Conservation (phyloP, 2,797 vertebrate genomes). For the Girardinus metallicus region DNA sequence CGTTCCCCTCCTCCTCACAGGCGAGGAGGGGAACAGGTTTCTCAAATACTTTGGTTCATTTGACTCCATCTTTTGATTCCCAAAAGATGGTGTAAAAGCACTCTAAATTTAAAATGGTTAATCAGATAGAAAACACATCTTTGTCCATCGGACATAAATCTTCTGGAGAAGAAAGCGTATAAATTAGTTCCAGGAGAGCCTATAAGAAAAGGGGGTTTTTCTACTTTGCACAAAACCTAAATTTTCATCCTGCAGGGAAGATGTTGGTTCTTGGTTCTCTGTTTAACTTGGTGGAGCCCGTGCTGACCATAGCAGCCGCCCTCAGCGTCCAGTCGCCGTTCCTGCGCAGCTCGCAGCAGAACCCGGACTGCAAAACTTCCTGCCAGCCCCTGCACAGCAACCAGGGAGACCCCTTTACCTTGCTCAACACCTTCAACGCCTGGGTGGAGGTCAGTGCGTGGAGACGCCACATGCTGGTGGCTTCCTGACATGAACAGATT, state of each 20-base stretch:
- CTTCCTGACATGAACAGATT: not conserved
- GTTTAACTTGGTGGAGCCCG: conserved; percentile 86
- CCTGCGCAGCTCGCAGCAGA: conserved; percentile 82
- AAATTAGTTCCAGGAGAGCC: not conserved
- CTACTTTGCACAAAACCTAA: not conserved
- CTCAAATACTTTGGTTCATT: no score
- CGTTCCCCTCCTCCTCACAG: no score
- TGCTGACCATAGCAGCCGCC: conserved; percentile 86
- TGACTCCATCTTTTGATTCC: no score
- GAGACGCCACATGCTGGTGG: not conserved
- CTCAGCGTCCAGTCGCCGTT: conserved; percentile 92
- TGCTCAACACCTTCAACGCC: conserved; percentile 90
- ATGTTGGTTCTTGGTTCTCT: conserved; percentile 90
- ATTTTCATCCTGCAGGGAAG: conserved; percentile 81
- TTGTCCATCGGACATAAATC: not conserved
- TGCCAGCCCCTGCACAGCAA: conserved; percentile 87
- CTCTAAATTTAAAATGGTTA: not conserved
- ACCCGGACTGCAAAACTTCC: conserved; percentile 81
- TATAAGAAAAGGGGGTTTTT: not conserved
- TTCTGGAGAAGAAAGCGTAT: not conserved
- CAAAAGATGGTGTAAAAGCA: no score
- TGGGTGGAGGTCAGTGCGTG: conserved; percentile 89
- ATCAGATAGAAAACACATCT: not conserved
- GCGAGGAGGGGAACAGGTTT: no score
- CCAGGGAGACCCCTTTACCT: conserved; percentile 91